Conservation (phyloP, 2,113 vertebrate species). For the Ciconia maguari region DNA sequence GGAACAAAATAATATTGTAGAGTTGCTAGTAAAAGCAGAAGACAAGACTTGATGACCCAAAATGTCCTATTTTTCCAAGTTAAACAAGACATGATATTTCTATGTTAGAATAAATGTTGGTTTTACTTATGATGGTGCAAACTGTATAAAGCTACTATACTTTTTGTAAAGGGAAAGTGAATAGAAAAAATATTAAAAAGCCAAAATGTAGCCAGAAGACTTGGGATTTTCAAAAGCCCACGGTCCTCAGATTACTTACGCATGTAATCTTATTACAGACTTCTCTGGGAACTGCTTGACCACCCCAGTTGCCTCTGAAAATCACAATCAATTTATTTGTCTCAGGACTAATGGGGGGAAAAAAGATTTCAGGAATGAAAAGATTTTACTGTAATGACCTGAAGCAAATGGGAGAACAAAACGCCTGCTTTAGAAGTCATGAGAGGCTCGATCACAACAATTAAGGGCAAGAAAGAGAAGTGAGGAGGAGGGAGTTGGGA, state of each 20-base stretch:
- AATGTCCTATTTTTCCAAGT: neutral
- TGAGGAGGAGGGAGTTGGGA: neutral
- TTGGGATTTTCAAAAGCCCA: constrained; percentile 8
- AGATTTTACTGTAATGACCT: constrained; percentile 50
- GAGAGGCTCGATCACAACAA: constrained; percentile 1
- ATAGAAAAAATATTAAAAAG: neutral
- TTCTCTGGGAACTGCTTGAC: constrained; percentile 21
- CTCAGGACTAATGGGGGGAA: neutral
- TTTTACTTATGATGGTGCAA: neutral
- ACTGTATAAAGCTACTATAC: neutral
- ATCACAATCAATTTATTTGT: constrained; percentile 45
- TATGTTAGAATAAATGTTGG: neutral
- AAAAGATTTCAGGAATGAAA: constrained; percentile 44
- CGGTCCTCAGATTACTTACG: neutral
- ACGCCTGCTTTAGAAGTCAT: neutral
- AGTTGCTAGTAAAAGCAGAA: neutral
- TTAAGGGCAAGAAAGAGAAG: constrained; percentile 3
- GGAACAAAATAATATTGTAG: neutral
- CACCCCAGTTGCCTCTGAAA: constrained; percentile 37
- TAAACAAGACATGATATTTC: neutral
- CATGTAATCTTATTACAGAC: constrained; percentile 47
- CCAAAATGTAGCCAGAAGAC: neutral
- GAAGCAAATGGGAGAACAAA: constrained; percentile 37
- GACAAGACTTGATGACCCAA: neutral
- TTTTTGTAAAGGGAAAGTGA: neutral